Conservation (phyloP, 1,140 invertebrate species). For the Hormaphis cornu region DNA sequence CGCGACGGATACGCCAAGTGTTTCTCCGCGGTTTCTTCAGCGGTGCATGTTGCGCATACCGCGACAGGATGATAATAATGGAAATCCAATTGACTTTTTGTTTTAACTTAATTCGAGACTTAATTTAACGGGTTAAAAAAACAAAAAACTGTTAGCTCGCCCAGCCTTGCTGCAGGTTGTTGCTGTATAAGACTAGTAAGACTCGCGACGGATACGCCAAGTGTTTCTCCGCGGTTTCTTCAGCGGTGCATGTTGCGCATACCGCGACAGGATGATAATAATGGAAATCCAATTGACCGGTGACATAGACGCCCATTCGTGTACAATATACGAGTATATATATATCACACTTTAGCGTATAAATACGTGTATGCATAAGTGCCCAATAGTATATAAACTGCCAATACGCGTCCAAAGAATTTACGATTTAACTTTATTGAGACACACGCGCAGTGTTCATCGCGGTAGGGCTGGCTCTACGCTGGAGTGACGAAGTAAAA, state of each 20-base stretch:
- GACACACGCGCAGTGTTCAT: neutral
- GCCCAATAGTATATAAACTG: conserved; percentile 3
- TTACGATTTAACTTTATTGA: conserved; percentile 7
- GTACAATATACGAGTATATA: no score
- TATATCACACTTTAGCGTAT: no score
- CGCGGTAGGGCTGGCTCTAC: no score
- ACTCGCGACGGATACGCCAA: neutral
- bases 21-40: neutral
- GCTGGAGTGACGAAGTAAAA: no score
- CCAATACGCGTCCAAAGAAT: neutral
- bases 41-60: neutral
- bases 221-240: neutral
- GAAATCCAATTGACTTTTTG: no score
- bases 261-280: neutral
- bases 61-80: neutral
- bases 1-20: neutral
- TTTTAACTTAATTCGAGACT: no score
- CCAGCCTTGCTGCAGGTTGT: no score
- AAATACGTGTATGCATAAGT: no score
- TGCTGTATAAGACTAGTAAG: no score
- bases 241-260: neutral
- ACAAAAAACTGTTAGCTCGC: no score
- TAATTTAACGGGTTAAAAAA: no score
- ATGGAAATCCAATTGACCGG: conserved; percentile 2
- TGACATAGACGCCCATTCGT: neutral